phyloP scores from a whole-genome alignment of 2,113 vertebrate species.

The Trochalopteron elliotii region DNA sequence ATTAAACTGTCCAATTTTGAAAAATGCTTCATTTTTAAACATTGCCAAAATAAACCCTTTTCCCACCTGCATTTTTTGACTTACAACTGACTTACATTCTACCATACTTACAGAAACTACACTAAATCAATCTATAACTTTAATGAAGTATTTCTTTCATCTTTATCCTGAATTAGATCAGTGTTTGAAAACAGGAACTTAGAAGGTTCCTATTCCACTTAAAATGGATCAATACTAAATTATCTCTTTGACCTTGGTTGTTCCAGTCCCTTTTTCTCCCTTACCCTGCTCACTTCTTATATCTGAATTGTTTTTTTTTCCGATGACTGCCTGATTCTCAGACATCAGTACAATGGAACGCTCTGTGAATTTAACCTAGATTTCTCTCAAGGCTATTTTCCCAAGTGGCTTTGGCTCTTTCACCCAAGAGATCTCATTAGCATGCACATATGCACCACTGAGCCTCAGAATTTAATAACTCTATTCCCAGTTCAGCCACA shows the following conservation, averaged over 20 bases:
- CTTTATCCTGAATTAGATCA: conserved; percentile 25
- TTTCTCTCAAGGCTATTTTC: conserved; percentile 60
- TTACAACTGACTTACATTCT: neutral
- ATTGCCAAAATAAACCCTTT: neutral
- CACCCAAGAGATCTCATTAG: conserved; percentile 66
- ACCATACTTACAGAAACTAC: neutral
- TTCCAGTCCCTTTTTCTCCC: neutral
- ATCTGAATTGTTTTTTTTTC: neutral
- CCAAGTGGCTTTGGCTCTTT: conserved; percentile 28
- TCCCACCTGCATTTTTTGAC: neutral
- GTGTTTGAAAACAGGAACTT: neutral
- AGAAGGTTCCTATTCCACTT: conserved; percentile 7
- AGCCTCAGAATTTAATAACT: conserved; percentile 59
- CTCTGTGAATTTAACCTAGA: conserved; percentile 49
- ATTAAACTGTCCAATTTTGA: neutral
- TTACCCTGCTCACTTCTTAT: neutral
- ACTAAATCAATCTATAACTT: neutral
- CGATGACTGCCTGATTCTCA: neutral
- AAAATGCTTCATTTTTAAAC: neutral
- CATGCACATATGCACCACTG: conserved; percentile 56
- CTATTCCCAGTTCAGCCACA: conserved; percentile 58
- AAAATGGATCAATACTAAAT: conserved; percentile 48
- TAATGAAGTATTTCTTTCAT: neutral
- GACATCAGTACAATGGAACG: neutral
- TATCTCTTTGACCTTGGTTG: conserved; percentile 47